Evolutionary conservation across 2,797 vertebrate genomes (phyloP).

Genomic region (Alfaro cultratus): DNA sequence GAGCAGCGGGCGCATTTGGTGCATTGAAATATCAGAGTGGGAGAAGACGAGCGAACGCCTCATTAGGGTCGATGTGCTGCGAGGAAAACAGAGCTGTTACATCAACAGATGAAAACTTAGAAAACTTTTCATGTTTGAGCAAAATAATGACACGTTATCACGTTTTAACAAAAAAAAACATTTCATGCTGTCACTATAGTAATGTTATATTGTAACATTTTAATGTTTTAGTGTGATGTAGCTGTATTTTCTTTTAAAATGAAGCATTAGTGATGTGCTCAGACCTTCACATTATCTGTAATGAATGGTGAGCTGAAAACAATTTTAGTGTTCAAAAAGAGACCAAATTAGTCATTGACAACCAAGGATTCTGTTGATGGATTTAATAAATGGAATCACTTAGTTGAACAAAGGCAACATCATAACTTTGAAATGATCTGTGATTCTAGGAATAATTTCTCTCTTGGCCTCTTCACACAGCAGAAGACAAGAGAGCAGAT

Average conservation of each 20-base stretch:
- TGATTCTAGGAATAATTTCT: neutral
- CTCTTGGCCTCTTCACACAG: neutral
- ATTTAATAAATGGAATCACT: neutral
- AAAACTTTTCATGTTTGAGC: neutral
- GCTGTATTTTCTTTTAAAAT: constrained; percentile 7
- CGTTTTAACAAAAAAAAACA: too few relatives aligned
- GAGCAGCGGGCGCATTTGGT: constrained; percentile 4
- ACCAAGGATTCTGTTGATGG: neutral
- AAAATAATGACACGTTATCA: neutral
- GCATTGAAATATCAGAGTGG: constrained; percentile 29
- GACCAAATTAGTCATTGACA: constrained; percentile 1
- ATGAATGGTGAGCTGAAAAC: constrained; percentile 19
- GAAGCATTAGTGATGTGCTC: constrained; percentile 9
- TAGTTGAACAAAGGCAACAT: neutral
- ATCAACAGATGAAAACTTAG: neutral
- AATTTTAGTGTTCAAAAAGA: neutral
- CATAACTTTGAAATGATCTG: neutral
- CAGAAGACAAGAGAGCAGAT: neutral
- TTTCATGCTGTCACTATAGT: neutral
- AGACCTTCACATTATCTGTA: constrained; percentile 17
- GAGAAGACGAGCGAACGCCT: constrained; percentile 17
- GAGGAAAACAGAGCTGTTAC: neutral
- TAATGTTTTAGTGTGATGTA: too few relatives aligned
- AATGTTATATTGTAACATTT: neutral
- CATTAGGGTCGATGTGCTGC: constrained; percentile 17